Conservation (phyloP, 1,140 invertebrate species). For the Hycleus cichorii region DNA sequence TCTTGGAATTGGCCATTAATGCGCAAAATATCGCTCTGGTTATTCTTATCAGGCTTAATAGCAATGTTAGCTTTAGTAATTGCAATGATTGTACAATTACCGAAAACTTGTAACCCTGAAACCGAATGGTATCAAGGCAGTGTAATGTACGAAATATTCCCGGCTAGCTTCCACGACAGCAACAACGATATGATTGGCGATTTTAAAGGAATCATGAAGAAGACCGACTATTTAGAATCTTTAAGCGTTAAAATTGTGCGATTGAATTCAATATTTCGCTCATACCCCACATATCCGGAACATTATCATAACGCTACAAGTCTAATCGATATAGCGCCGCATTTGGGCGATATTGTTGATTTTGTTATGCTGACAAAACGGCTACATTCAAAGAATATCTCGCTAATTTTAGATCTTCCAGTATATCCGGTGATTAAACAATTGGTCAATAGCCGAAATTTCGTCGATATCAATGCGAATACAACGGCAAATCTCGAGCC, state of each 20-base stretch:
- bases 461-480: no score
- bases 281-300: conserved; percentile 58
- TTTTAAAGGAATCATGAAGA: conserved; percentile 57
- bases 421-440: conserved; percentile 51
- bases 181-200: conserved; percentile 69
- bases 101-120: conserved; percentile 59
- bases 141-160: conserved; percentile 76
- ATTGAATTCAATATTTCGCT: conserved; percentile 67
- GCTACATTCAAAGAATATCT: conserved; percentile 61
- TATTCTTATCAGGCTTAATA: conserved; percentile 57
- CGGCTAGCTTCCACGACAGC: conserved; percentile 71
- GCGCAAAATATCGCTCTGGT: conserved; percentile 62
- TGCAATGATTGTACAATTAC: conserved; percentile 60
- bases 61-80: conserved; percentile 63
- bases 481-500: conserved; percentile 10
- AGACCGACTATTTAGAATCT: conserved; percentile 58
- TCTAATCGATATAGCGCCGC: conserved; percentile 52
- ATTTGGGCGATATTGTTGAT: conserved; percentile 57
- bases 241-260: conserved; percentile 60
- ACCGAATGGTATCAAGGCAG: conserved; percentile 73
- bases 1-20: conserved; percentile 77
- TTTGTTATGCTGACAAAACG: conserved; percentile 52
- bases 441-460: conserved; percentile 24
- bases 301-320: conserved; percentile 58
- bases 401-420: conserved; percentile 67